Percentiles rank a stretch among this genome's conserved stretches.
phyloP scores from a whole-genome alignment of 2,113 vertebrate species.

The Mungos mungo region DNA sequence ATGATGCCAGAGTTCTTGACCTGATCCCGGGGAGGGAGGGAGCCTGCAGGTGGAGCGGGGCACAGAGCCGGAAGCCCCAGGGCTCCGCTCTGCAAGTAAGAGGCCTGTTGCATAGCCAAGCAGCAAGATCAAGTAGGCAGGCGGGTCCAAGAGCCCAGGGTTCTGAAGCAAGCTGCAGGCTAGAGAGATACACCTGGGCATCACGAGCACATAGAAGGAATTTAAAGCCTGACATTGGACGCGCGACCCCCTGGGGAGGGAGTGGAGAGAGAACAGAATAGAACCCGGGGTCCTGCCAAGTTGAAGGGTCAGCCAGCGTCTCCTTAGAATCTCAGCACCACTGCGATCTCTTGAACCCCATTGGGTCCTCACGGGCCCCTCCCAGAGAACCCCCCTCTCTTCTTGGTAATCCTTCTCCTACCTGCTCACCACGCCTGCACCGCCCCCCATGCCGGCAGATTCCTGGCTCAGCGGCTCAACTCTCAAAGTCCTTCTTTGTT shows the following conservation, averaged over 20 bases:
- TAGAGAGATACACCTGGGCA: not conserved
- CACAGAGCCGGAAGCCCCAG: rapidly evolving
- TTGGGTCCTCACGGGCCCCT: rapidly evolving
- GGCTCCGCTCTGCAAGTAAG: rapidly evolving
- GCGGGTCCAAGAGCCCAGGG: not conserved
- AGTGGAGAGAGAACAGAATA: not conserved
- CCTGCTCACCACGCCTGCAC: not conserved
- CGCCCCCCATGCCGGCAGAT: not conserved
- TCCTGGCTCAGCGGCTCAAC: constrained; percentile 19
- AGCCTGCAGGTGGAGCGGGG: rapidly evolving
- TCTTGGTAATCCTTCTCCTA: not conserved
- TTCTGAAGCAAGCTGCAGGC: not conserved
- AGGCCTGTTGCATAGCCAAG: rapidly evolving
- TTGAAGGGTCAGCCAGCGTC: not conserved
- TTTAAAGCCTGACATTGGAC: not conserved
- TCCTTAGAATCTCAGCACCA: rapidly evolving
- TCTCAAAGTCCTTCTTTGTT: constrained; percentile 74
- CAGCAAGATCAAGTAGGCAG: not conserved
- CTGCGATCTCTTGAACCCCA: not conserved
- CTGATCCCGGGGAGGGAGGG: not conserved
- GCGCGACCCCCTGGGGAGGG: not conserved
- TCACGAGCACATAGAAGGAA: not conserved
- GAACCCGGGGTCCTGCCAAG: not conserved
- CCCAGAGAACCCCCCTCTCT: not conserved
- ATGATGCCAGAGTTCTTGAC: not conserved